Evolutionary conservation across 2,797 vertebrate genomes (phyloP), one percentile per base, ranked within the genome.

Genomic region (Numenius phaeopus): DNA sequence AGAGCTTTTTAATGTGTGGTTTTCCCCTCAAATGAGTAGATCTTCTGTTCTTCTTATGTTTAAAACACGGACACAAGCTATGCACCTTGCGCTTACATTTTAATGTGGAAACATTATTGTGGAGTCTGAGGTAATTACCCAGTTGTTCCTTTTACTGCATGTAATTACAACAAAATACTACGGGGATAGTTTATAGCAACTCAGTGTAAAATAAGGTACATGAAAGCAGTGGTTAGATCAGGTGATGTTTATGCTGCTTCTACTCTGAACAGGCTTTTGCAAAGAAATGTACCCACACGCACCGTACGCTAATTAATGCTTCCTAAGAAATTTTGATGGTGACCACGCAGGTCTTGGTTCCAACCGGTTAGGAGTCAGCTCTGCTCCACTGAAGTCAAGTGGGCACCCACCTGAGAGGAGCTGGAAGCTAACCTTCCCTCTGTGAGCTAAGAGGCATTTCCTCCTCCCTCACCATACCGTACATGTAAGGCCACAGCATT

Each of bases 151-250:
- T 96, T 97, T 95, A 93, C 90, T 94, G 89, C 77, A 3, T 93
- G 69, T 93, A 96, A 94, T 96, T 90, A 96, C 90, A 87, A 34
- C 69, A 84, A 94, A 94, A 83, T 77, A 71, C 71, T 93, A 70
- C 2, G 0, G 87, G 89, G 87, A 71, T 91, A 52, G 85, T 96
- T 97, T 78, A 69, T 86, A 75, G 87, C 89, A 82, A 58, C 62
- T 55, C 40, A 4, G 55, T 82, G 77, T 93, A 85, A 92, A 90
- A 88, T 71, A 59, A 85, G 59, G 47, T 82, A 64, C 40, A 11
- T 82, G 71, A 76, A 95, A 96, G 83, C 75, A 78, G 11, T 47
- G 83, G 71, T 79, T 79, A 73, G 66, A 42, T 86, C 78, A 82
- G 83, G 47, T 54, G 79, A 32, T 92, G 83, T 71, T 94, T 76